Evolutionary conservation across 2,113 vertebrate species (phyloP).

Genomic region (Addax nasomaculatus): DNA sequence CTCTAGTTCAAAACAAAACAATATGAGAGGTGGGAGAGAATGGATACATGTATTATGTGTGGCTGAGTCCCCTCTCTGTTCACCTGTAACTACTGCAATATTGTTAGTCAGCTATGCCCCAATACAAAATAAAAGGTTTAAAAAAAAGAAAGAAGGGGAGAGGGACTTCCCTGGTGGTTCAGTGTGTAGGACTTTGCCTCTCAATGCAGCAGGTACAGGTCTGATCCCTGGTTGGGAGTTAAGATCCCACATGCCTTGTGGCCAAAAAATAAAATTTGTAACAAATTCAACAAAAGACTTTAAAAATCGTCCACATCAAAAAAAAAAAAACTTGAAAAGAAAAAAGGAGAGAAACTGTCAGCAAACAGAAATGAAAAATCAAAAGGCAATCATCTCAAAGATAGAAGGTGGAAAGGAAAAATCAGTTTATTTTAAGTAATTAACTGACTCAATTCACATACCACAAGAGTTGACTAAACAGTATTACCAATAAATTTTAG

Average conservation of each 20-base stretch:
- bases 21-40: neutral
- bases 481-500: neutral
- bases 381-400: neutral
- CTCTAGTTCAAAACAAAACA: neutral
- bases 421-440: neutral
- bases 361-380: neutral
- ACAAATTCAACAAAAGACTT: neutral
- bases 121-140: neutral
- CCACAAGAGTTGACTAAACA: neutral
- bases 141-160: neutral
- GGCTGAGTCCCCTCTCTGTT: neutral
- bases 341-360: neutral
- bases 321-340: neutral
- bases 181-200: neutral
- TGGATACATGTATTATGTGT: neutral
- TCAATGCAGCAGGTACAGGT: neutral
- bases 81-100: neutral
- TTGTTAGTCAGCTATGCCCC: neutral
- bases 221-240: neutral
- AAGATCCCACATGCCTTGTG: accelerated
- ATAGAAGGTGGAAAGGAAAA: neutral
- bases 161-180: neutral
- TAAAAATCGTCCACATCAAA: neutral
- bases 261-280: neutral
- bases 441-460: neutral